Evolutionary conservation across 2,113 vertebrate species (phyloP).

Genomic region (Syrmaticus mikado): DNA sequence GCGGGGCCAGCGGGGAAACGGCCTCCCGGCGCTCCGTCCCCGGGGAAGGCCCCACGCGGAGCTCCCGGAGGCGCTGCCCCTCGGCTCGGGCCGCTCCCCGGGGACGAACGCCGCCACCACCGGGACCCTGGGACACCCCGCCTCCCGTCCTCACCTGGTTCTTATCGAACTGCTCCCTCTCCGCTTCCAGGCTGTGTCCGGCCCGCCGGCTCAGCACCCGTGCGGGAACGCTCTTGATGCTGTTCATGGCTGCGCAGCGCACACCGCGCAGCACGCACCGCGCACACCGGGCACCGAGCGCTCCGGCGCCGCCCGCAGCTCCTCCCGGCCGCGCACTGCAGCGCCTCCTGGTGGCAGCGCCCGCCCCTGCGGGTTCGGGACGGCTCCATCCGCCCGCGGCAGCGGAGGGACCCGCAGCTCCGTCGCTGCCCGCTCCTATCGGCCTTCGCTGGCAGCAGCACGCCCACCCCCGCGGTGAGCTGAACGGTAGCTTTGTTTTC

Average conservation of each 20-base stretch:
- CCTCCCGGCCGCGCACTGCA: background rate
- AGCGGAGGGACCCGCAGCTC: background rate
- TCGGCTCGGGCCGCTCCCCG: background rate
- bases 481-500: conserved; percentile 21
- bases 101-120: background rate
- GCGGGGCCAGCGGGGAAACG: no score
- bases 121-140: background rate
- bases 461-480: background rate
- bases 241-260: conserved; percentile 81
- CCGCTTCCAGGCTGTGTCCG: conserved; percentile 88
- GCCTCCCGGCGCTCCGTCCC: no score
- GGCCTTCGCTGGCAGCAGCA: background rate
- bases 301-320: background rate
- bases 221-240: conserved; percentile 88
- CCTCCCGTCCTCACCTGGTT: conserved; percentile 83
- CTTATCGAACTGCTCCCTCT: conserved; percentile 93
- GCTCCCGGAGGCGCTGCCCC: background rate
- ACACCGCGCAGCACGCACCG: no score
- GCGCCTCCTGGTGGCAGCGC: background rate
- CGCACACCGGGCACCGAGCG: background rate
- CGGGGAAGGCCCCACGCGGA: no score
- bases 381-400: no score
- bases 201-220: conserved; percentile 85
- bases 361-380: background rate
- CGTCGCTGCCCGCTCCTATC: background rate